Evolutionary conservation across 2,888 invertebrate species (phyloP), one percentile per base, ranked within the genome.

Genomic region (Drosophila birchii): DNA sequence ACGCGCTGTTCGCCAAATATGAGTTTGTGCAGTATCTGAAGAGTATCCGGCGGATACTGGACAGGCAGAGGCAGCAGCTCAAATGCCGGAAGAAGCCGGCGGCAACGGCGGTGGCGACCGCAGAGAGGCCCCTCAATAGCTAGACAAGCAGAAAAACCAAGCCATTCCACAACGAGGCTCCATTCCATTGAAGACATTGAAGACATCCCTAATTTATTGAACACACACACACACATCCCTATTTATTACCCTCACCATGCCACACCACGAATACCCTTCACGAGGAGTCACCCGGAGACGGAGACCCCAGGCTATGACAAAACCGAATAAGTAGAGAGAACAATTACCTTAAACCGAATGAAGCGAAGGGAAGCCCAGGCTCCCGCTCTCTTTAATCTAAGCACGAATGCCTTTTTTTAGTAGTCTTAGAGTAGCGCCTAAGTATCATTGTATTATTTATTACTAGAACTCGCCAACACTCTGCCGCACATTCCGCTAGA

Each of bases 1-100:
- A 91, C 58, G 75, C 84, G 3, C 74, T 81, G 44, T 90, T 89
- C 51, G 75, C 81, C 4, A 91, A 91, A 57, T 76, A 74, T 20
- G 74, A 82, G 14, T 91, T 87, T 47, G 60, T 78, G 0, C 41
- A 69, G 60, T 90, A 81, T 51, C 20, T 90, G 45, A 79, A 79
- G 43, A 75, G 80, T 5, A 58, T 90, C 43, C 71, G 80, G 5
- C 77, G 82, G 62, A 47, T 83, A 23, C 61, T 90, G 56, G 62
- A 75, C 32, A 49, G 26, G 1, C 76, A 88, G 63, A 75, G 80
- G 49, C 43, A 73, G 63, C 26, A 18, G 39, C 26, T 71, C 14
- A 53, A 36, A 81, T 47, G 45, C 23, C n/a, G 44, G 16, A 47
- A 9, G 9, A 9, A 9, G 51, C n/a, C 23, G 20, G 4, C 14